These are phyloP conservation scores for Gambusia affinis DNA, from an alignment of 2,113 vertebrate species.

Conservation along the genomic window DNA sequence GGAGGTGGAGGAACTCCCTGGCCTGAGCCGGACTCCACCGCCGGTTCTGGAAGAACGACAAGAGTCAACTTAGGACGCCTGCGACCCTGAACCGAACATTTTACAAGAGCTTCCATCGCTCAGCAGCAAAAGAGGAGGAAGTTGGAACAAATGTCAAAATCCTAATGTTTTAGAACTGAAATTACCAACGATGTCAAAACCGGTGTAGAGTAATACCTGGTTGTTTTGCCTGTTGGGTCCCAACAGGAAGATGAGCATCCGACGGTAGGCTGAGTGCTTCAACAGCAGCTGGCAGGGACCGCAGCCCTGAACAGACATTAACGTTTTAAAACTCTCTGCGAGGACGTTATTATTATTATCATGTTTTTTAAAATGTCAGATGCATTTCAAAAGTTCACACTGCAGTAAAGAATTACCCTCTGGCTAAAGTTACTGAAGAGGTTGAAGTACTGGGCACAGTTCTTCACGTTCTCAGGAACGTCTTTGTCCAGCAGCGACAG, in stretches of 20 bases:
- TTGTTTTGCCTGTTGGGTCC: constrained; percentile 90
- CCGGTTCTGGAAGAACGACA: constrained; percentile 84
- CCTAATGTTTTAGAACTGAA: no score
- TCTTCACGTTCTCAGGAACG: constrained; percentile 97
- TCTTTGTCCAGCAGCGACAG: constrained; percentile 96
- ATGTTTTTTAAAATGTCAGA: no score
- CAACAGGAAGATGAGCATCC: constrained; percentile 94
- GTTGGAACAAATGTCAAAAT: no score
- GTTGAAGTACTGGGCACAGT: constrained; percentile 96
- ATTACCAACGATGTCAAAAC: no score
- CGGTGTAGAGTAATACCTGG: constrained; percentile 80
- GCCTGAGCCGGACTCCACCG: constrained; percentile 97
- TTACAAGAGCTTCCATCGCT: no score
- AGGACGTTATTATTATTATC: neutral
- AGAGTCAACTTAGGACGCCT: no score
- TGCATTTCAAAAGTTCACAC: neutral
- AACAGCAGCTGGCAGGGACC: constrained; percentile 89
- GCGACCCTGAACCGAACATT: no score
- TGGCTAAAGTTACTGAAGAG: constrained; percentile 97
- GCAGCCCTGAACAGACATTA: constrained; percentile 80
- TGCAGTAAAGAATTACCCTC: constrained; percentile 82
- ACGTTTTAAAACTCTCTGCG: neutral
- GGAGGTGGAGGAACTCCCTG: constrained; percentile 95
- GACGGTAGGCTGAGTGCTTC: constrained; percentile 89
- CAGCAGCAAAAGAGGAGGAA: no score